Evolutionary conservation across 2,888 invertebrate genomes (phyloP), one percentile per base, ranked within the genome.

Genomic region (Frankliniella fusca): DNA sequence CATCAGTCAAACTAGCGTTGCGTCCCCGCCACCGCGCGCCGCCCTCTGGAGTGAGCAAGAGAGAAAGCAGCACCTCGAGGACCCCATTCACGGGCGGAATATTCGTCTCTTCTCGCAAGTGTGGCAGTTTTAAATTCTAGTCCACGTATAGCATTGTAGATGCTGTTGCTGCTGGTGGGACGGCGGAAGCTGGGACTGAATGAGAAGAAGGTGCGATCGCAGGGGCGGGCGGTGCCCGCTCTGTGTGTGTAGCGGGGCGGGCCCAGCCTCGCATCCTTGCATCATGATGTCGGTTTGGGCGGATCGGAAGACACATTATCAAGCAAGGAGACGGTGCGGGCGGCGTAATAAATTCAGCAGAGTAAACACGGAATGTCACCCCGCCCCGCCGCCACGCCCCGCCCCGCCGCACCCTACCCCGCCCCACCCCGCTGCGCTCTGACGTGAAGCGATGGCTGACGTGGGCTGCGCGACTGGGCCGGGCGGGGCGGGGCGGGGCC

Each of bases 311-410:
- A 38, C 38, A 3, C 38, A 38, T 38, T 38, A 38, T 38, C 38
- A 38, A 38, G 70, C 15, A n/a, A 15, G 15, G 20, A 61, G 12
- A n/a, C 61, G 61, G 20, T 7, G 70, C 70, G 9, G n/a, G 70
- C 70, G n/a, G 70, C 23, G 70, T 27, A 23, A 76, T 76, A 76
- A 76, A 76, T 76, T 76, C 23, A 10, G 70, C 70, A 27, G 70
- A 9, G 70, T 23, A 76, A 76, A 76, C 70, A 76, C 27, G 70
- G 70, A 76, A 76, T 76, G 70, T 27, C 27, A 27, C 70, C 11
- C 70, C n/a, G 27, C 70, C 70, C 70, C 65, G 20, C 65, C n/a
- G 65, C 65, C 65, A 3, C n/a, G 65, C 65, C 65, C 70, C n/a
- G 23, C 70, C 70, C 5, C 70, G 70, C 70, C 20, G 1, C 65